Base-by-base conservation (phyloP, 2,888 invertebrate genomes). In the Drosophila macrospina region DNA sequence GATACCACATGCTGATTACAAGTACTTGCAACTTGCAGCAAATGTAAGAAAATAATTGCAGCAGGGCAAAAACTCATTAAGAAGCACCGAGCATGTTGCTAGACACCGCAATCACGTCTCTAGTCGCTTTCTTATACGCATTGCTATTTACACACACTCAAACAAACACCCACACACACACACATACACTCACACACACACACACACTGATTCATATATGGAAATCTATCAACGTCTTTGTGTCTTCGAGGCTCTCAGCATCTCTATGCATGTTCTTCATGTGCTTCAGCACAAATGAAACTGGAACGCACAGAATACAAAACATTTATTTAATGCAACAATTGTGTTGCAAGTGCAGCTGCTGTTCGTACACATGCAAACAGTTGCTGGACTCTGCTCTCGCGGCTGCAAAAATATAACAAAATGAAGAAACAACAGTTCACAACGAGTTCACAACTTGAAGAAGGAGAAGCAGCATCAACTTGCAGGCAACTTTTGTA, bases 251-350 rank as follows among this genome's bases (percentile, higher is more conserved):
- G 51, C 74, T 13, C 28, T 28, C 28, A n/a, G n/a, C 28, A 20
- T 20, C 20, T 20, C 20, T 20, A 20, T 20, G 1, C 20, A 20
- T 20, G 20, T 20, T 44, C 32, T 34, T 10, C 42, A 15, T 3
- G 20, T 32, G 20, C 10, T 8, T 20, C 34, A 37, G 32, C 57
- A 59, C 44, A 60, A 54, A 24, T 16, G 20, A 24, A 51, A 56
- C 36, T 63, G 37, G 41, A 56, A 55, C 62, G 47, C 45, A 42
- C 24, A 32, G 75, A 54, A 73, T 60, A 70, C 66, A 75, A 78
- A 78, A 77, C 83, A 84, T 84, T 84, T 86, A 74, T 79, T 74
- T 77, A 84, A 86, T 86, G 83, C 87, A 79, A 84, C 85, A 84
- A 83, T 83, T 83, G 79, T 77, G 81, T 74, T 72, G 82, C 74